These are phyloP conservation scores for Drosophila takahashii DNA, from an alignment of 1,140 invertebrate species.

Conservation along the genomic window DNA sequence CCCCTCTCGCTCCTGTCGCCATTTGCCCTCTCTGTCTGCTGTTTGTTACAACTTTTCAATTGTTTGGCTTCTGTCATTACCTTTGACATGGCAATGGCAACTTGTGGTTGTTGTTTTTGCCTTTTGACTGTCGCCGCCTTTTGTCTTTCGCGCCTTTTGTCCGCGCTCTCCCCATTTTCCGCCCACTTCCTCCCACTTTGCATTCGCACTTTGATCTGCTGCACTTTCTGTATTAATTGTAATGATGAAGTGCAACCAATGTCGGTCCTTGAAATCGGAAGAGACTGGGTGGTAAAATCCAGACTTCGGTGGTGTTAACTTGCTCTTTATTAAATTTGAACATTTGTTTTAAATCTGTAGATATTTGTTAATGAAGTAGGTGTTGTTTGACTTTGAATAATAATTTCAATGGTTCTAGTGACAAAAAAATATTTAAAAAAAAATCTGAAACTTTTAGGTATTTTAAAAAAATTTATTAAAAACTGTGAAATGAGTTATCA, in stretches of 20 bases:
- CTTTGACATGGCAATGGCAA: slow-evolving; percentile 73
- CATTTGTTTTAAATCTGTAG: no score
- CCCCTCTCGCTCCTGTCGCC: slow-evolving; percentile 2
- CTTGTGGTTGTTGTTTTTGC: slow-evolving; percentile 66
- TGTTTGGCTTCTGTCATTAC: slow-evolving; percentile 82
- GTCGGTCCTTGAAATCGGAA: slow-evolving; percentile 12
- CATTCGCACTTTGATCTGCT: slow-evolving; percentile 69
- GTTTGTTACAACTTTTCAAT: slow-evolving; percentile 79
- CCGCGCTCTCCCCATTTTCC: slow-evolving; percentile 20
- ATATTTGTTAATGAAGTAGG: no score
- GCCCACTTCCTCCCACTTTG: slow-evolving; percentile 15
- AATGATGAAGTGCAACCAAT: slow-evolving; percentile 70
- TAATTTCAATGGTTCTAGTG: no score
- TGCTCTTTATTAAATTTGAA: neutral
- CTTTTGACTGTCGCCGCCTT: slow-evolving; percentile 78
- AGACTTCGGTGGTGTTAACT: neutral
- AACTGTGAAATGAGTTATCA: no score
- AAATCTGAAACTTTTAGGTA: neutral
- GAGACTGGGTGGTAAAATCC: neutral
- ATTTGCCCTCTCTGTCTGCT: slow-evolving; percentile 35
- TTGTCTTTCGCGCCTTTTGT: slow-evolving; percentile 78
- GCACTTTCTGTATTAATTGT: slow-evolving; percentile 77
- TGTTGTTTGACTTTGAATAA: no score
- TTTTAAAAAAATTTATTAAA: no score
- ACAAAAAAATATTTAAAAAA: no score